A percentile compares a stretch with the other conserved stretches of the same genome.
Conservation (phyloP, 1,140 invertebrate species). For the Cydia amplana region DNA sequence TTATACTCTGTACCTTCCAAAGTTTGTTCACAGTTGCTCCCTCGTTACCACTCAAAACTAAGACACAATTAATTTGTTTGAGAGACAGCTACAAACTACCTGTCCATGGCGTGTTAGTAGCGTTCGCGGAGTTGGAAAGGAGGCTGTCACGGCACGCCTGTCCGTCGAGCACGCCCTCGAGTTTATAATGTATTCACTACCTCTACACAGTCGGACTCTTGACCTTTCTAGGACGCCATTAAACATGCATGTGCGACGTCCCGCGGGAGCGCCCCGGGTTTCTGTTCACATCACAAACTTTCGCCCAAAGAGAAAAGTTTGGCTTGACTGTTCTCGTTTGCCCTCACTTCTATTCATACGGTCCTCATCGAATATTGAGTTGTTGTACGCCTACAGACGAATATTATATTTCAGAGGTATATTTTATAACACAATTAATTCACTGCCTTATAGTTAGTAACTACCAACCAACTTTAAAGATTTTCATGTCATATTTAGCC, state of each 20-base stretch:
- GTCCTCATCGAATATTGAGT: slow-evolving; percentile 33
- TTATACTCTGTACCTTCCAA: slow-evolving; percentile 57
- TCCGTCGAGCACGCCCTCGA: slow-evolving; percentile 50
- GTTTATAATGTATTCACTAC: slow-evolving; percentile 71
- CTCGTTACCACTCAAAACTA: slow-evolving; percentile 64
- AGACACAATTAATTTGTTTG: slow-evolving; percentile 75
- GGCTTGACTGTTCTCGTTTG: slow-evolving; percentile 61
- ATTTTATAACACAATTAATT: not conserved
- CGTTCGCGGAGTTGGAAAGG: slow-evolving; percentile 57
- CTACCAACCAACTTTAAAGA: not conserved
- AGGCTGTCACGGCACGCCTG: slow-evolving; percentile 54
- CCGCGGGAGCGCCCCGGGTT: slow-evolving; percentile 57
- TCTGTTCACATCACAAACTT: slow-evolving; percentile 67
- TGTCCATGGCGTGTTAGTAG: slow-evolving; percentile 59
- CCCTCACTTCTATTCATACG: slow-evolving; percentile 51
- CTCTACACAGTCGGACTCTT: slow-evolving; percentile 63
- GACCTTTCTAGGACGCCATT: slow-evolving; percentile 74
- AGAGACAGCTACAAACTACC: slow-evolving; percentile 71
- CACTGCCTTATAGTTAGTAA: not conserved
- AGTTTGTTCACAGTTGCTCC: slow-evolving; percentile 60
- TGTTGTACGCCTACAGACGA: slow-evolving; percentile 9
- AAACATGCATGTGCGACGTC: slow-evolving; percentile 69
- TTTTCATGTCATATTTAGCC: no score
- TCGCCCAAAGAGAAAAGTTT: slow-evolving; percentile 70
- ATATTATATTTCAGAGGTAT: not conserved